Base-by-base conservation (phyloP, 2,888 invertebrate genomes). In the Epinotia bilunana region DNA sequence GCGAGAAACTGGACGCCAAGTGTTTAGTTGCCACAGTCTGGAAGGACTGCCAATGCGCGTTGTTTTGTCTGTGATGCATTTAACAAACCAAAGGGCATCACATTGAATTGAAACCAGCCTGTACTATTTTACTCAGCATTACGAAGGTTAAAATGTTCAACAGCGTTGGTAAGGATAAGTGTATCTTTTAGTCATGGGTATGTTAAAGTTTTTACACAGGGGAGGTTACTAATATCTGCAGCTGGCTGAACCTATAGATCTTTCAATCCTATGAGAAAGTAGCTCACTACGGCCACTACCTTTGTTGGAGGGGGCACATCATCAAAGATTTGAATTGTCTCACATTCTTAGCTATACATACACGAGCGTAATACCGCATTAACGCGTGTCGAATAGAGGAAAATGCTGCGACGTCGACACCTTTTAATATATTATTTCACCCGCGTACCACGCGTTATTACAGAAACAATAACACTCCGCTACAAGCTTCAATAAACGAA, bases 391-490 rank as follows among this genome's bases (percentile, higher is more conserved):
- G 49, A 49, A 49, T 16, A 49, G 49, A 69, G 68, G 20, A 9
- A 20, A 13, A 23, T n/a, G 4, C 39, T 68, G 57, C 57, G 57
- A 16, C 67, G 58, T 58, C 43, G 46, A 46, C 43, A 58, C 58
- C 68, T 23, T 43, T 46, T 69, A 69, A 69, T 69, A 49, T 49
- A 49, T 69, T 58, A 57, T 68, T 68, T 57, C 39, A 20, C 57
- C 12, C 57, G 57, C 58, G 58, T 68, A 58, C 55, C 67, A 67
- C 46, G 49, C 68, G 68, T 23, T 69, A 69, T 60, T 69, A 69
- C 58, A 58, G 58, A 69, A 58, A 69, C 43, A 69, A 60, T 69
- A 58, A 68, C 58, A 69, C 68, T 69, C 46, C 0, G 57, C 43
- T 68, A 57, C 20, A 69, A 16, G 68, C 46, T 69, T 43, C 46